phyloP scores from a whole-genome alignment of 2,797 vertebrate genomes.

The Pseudomugil gertrudae region DNA sequence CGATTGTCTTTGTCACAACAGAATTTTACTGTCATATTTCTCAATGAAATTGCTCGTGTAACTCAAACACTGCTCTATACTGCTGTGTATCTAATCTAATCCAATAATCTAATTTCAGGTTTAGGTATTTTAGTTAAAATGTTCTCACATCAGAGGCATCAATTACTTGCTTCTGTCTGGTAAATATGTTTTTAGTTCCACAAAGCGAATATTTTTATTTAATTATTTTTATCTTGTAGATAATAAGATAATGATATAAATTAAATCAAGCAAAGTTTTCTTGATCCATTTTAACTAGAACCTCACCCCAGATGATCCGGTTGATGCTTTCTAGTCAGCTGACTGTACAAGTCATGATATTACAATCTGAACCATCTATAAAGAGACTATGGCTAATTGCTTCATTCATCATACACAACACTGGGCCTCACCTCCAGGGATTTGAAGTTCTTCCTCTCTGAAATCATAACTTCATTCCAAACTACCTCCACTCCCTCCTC shows the following conservation, averaged over 20 bases:
- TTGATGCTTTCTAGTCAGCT: neutral
- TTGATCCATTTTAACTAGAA: neutral
- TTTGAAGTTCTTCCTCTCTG: constrained; percentile 95
- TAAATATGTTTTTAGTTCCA: neutral
- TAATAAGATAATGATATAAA: neutral
- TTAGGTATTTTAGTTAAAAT: no score
- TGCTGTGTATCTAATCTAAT: no score
- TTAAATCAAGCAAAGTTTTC: neutral
- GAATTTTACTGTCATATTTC: neutral
- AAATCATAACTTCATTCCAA: constrained; percentile 98
- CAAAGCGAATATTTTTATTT: neutral
- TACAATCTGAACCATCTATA: neutral
- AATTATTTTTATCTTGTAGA: neutral
- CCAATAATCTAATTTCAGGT: no score
- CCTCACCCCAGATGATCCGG: neutral
- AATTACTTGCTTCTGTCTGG: neutral
- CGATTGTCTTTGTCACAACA: neutral
- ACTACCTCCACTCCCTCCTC: constrained; percentile 98
- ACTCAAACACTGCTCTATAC: neutral
- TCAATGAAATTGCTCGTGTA: neutral
- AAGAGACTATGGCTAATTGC: neutral
- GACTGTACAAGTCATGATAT: neutral
- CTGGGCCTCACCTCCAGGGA: constrained; percentile 87
- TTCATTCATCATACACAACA: neutral
- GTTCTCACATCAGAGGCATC: no score